phyloP scores from a whole-genome alignment of 2,113 vertebrate genomes.

The Lipotes vexillifer region DNA sequence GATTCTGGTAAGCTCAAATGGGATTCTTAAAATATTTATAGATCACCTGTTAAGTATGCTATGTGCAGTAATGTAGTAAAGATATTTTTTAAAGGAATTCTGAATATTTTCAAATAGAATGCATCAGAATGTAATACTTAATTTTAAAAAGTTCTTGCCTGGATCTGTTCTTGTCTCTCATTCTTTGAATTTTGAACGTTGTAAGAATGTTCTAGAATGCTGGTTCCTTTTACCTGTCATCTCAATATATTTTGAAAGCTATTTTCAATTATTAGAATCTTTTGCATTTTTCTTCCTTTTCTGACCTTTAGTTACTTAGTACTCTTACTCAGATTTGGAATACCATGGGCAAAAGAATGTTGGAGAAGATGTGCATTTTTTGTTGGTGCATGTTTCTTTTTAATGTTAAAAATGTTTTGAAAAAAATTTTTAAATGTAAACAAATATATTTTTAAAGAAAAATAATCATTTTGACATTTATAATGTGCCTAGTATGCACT shows the following conservation, averaged over 20 bases:
- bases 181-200: not conserved
- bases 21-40: not conserved
- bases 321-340: not conserved
- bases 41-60: not conserved
- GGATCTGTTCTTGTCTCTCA: not conserved
- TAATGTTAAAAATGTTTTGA: constrained; percentile 25
- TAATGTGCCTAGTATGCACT: not conserved
- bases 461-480: not conserved
- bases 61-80: not conserved
- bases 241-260: not conserved
- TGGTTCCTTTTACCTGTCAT: not conserved
- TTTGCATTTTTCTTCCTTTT: not conserved
- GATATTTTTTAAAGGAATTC: not conserved
- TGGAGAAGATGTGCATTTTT: not conserved
- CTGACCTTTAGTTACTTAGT: not conserved
- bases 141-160: not conserved
- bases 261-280: constrained; percentile 23
- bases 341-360: not conserved
- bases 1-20: not conserved
- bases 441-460: not conserved
- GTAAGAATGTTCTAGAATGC: not conserved
- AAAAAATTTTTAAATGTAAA: not conserved
- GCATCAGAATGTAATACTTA: not conserved
- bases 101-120: constrained; percentile 1
- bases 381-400: not conserved